A percentile compares a stretch with the other conserved stretches of the same genome.
Evolutionary conservation across 2,113 vertebrate genomes (phyloP).

Genomic region (Egretta garzetta): DNA sequence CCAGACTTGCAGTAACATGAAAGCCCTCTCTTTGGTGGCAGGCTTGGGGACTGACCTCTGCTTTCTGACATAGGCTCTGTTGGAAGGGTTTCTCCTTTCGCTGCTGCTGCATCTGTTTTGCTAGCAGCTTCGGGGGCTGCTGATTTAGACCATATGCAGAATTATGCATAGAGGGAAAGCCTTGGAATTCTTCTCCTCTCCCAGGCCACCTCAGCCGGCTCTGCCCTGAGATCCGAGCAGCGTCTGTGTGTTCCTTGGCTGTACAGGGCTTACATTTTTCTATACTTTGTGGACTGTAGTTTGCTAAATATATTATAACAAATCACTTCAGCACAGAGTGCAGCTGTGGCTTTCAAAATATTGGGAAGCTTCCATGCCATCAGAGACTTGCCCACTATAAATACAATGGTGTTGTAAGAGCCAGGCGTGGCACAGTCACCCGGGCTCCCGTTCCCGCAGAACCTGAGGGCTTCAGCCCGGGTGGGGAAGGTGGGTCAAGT

Average conservation of each 20-base stretch:
- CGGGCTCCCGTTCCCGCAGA: background rate
- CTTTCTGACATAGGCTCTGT: background rate
- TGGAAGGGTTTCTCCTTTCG: background rate
- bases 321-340: background rate
- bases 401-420: background rate
- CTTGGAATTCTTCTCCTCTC: background rate
- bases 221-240: background rate
- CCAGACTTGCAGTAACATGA: background rate
- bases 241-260: background rate
- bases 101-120: background rate
- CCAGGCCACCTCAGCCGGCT: background rate
- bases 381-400: background rate
- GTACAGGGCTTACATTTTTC: background rate
- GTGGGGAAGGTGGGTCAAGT: background rate
- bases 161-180: background rate
- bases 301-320: background rate
- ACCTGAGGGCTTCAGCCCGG: background rate
- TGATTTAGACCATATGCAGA: background rate
- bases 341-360: background rate
- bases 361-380: background rate
- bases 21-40: background rate
- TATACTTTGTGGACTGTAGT: background rate
- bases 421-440: background rate
- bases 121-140: background rate
- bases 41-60: background rate